Evolutionary conservation across 2,113 vertebrate species (phyloP), one percentile per base, ranked within the genome.

Genomic region (Pitta sordida): DNA sequence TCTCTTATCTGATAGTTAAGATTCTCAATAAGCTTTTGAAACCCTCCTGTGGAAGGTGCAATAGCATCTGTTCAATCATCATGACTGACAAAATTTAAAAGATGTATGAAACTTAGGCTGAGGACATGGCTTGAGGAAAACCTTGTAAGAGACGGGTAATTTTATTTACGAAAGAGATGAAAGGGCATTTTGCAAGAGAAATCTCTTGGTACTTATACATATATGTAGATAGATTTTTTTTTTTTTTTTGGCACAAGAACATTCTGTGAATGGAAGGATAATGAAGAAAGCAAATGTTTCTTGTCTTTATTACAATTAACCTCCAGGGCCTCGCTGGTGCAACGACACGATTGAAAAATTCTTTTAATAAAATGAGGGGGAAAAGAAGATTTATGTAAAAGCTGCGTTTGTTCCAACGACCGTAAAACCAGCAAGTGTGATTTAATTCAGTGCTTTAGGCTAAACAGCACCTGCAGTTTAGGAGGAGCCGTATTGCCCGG

Each of bases 1-100:
- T 93, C 91, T 91, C 44, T 94, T 94, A 39, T 67, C 36, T 90
- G 78, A 88, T 89, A 6, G 37, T 71, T 32, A n/a, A 43, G 58
- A 59, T 59, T 71, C 30, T 77, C 48, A 77, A 41, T 2, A 18
- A 27, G 41, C 24, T 85, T 74, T 78, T 30, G 75, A 87, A 70
- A 46, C 8, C 7, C n/a, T 86, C 7, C 5, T 10, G 14, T n/a
- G 51, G 58, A 88, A 69, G 82, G 34, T 46, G 17, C 58, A 36
- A 3, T 49, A 34, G 41, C 36, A 74, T 80, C 55, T 81, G 17
- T 63, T 92, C 56, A 44, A 1, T 68, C 1, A 0, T 55, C 21
- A 7, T 19, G 49, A 51, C 89, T 59, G 87, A n/a, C 48, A n/a
- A 2, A 11, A 77, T 88, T 80, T 27, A 46, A 83, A 64, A 63